Evolutionary conservation across 2,888 invertebrate genomes (phyloP).

Genomic region (Troides aeacus): DNA sequence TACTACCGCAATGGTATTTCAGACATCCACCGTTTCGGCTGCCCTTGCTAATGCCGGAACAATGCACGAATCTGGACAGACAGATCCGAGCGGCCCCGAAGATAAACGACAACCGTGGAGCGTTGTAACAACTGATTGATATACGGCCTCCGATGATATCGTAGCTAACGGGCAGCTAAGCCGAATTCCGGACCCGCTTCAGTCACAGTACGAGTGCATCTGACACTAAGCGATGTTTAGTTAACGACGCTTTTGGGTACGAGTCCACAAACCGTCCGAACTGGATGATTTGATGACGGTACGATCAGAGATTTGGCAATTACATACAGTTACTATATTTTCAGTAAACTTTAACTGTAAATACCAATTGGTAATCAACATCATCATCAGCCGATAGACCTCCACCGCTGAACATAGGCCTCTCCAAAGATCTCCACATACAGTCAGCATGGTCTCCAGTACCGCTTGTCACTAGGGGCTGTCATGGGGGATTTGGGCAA

Average conservation of each 20-base stretch:
- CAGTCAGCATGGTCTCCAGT: no score
- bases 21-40: constrained; percentile 73
- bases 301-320: background rate
- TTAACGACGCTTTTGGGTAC: constrained; percentile 53
- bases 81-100: constrained; percentile 71
- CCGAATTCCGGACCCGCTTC: constrained; percentile 72
- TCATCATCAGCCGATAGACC: no score
- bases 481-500: no score
- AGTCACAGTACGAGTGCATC: constrained; percentile 72
- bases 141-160: constrained; percentile 73
- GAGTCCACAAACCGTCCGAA: constrained; percentile 42
- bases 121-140: constrained; percentile 79
- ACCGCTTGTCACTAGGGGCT: no score
- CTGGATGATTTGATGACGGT: constrained; percentile 44
- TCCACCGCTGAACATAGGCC: no score
- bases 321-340: background rate
- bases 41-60: constrained; percentile 73
- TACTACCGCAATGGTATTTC: constrained; percentile 69
- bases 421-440: no score
- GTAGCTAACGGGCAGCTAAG: constrained; percentile 59
- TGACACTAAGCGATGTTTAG: constrained; percentile 74
- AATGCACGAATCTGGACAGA: constrained; percentile 77
- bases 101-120: constrained; percentile 77
- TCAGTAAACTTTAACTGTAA: background rate
- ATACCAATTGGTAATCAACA: no score